Evolutionary conservation across 2,797 vertebrate genomes (phyloP).

Genomic region (Odontamblyopus rebecca): DNA sequence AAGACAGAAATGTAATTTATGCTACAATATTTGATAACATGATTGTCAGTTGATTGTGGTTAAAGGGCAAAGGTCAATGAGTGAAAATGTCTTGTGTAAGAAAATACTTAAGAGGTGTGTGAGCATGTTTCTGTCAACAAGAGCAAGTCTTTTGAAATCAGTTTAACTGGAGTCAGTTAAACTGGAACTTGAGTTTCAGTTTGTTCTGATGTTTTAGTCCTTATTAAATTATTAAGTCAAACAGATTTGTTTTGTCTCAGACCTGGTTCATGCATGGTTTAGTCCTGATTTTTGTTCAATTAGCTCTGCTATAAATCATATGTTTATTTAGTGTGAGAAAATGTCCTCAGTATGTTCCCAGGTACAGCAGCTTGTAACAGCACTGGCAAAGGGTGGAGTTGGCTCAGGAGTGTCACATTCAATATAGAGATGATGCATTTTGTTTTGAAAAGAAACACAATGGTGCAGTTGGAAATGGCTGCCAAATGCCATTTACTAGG

Average conservation of each 20-base stretch:
- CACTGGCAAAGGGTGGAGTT: constrained; percentile 39
- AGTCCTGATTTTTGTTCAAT: not conserved
- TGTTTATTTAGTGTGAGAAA: constrained; percentile 1
- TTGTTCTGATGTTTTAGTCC: not conserved
- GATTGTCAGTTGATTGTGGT: not conserved
- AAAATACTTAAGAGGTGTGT: not conserved
- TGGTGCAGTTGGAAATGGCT: constrained; percentile 22
- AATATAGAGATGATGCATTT: constrained; percentile 39
- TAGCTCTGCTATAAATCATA: not conserved
- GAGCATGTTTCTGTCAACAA: not conserved
- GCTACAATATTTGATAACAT: not conserved
- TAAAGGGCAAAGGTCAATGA: not conserved
- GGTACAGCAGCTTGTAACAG: constrained; percentile 25
- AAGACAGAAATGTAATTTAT: not conserved
- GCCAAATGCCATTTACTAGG: constrained; percentile 33
- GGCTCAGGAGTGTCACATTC: constrained; percentile 43
- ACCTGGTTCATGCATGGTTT: not conserved
- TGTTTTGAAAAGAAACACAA: constrained; percentile 55
- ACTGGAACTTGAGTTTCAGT: not conserved
- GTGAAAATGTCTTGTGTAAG: not conserved
- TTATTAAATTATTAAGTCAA: not conserved
- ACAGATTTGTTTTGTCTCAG: not conserved
- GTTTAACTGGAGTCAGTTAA: not conserved
- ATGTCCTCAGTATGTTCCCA: constrained; percentile 7
- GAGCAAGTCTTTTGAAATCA: not conserved